Base-by-base conservation (phyloP, 1,140 invertebrate species). In the Mycetomoellerius zeteki region DNA sequence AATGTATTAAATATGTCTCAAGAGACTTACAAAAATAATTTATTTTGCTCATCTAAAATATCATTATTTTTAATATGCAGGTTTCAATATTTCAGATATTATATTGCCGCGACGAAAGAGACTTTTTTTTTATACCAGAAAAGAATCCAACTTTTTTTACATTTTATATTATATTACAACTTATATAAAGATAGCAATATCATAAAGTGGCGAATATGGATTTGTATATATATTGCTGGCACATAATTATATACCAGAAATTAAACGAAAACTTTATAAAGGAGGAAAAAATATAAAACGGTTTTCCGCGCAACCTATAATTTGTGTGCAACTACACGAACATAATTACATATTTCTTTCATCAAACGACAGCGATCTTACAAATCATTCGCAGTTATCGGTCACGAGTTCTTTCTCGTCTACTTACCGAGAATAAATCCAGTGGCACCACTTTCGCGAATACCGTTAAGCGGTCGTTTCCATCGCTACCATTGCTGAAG, bases 291-390 rank as follows among this genome's bases (percentile, higher is more conserved):
- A 47, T 27, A 43, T 47, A 75, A 60, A 84, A 71, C 54, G 27
- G 27, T 84, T 73, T 84, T 72, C 37, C 67, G 37, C 7, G n/a
- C 24, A 84, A n/a, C 69, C 19, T 62, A 12, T 75, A 84, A 84
- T 84, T 84, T 84, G 56, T n/a, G 37, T 54, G 54, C 47, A 73
- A 73, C 54, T 24, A n/a, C 54, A 21, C 37, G 54, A 60, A 37
- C 69, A 24, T 84, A 73, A 84, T 84, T 75, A 73, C n/a, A 84
- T 60, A 73, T 75, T 71, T 81, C 78, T 81, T 47, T 84, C 69
- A 75, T 73, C 80, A n/a, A 82, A 75, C 80, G 54, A 73, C 37
- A 50, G 54, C 54, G 69, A 54, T 82, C 69, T 73, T 30, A 71
- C 54, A 43, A 84, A 58, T 84, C 37, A 75, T 47, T 71, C 37